phyloP scores from a whole-genome alignment of 1,140 invertebrate genomes.

The Cotesia glomerata region DNA sequence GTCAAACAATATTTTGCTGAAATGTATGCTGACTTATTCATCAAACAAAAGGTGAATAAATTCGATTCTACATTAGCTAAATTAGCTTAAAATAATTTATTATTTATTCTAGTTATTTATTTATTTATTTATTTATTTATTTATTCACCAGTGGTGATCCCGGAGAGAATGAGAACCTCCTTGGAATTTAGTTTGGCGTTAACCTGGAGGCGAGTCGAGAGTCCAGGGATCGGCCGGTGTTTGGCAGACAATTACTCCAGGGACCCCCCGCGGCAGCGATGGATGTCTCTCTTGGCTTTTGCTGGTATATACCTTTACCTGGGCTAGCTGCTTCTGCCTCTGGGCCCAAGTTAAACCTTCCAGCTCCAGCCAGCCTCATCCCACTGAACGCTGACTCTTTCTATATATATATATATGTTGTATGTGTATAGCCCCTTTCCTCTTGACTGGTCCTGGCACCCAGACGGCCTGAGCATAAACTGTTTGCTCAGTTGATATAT shows the following conservation, averaged over 20 bases:
- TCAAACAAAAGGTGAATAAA: neutral
- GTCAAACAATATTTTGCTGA: neutral
- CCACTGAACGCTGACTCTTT: neutral
- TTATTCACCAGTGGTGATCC: too few relatives aligned
- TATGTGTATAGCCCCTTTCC: too few relatives aligned
- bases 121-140: neutral
- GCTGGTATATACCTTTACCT: slow-evolving; percentile 17
- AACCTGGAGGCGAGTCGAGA: slow-evolving; percentile 34
- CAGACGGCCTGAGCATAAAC: slow-evolving; percentile 43
- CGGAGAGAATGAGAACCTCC: slow-evolving; percentile 45
- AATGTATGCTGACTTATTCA: neutral
- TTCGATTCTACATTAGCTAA: slow-evolving; percentile 10
- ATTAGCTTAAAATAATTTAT: slow-evolving; percentile 1
- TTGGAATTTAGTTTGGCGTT: slow-evolving; percentile 49
- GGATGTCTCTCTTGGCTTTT: slow-evolving; percentile 55
- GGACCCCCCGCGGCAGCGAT: slow-evolving; percentile 55
- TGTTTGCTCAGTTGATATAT: slow-evolving; percentile 58
- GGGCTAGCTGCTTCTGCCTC: slow-evolving; percentile 24
- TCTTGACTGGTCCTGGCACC: slow-evolving; percentile 17
- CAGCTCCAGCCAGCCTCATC: slow-evolving; percentile 29
- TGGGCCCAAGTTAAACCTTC: slow-evolving; percentile 30
- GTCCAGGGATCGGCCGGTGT: slow-evolving; percentile 44
- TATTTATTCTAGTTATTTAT: neutral
- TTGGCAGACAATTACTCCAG: slow-evolving; percentile 56
- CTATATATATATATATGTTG: too few relatives aligned